Conservation (phyloP, 2,797 vertebrate genomes). For the Oreonectes daqikongensis region DNA sequence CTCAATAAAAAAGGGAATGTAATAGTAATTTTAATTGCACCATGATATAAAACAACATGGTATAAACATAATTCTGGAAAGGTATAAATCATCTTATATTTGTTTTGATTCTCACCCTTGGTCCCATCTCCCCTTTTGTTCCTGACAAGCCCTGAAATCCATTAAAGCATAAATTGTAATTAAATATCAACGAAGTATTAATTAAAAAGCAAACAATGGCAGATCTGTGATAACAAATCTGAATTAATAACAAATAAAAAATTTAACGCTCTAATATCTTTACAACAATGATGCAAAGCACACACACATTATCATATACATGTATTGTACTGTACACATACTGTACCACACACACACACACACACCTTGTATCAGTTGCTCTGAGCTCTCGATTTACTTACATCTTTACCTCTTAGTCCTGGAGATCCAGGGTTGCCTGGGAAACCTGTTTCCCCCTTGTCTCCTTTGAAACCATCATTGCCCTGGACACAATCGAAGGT, state of each 20-base stretch:
- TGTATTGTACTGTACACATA: too few relatives aligned
- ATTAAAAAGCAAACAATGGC: conserved; percentile 26
- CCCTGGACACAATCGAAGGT: conserved; percentile 73
- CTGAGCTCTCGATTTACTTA: conserved; percentile 82
- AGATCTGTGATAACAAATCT: conserved; percentile 4
- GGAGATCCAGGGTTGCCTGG: conserved; percentile 77
- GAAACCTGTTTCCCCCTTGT: conserved; percentile 75
- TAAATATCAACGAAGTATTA: conserved; percentile 13
- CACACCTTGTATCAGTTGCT: conserved; percentile 58
- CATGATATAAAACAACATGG: too few relatives aligned
- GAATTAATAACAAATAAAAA: too few relatives aligned
- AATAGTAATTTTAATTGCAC: too few relatives aligned
- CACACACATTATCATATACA: too few relatives aligned
- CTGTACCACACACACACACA: conserved; percentile 11
- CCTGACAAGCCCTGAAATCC: conserved; percentile 72
- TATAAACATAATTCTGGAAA: too few relatives aligned
- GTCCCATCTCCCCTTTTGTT: conserved; percentile 72
- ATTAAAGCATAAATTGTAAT: conserved; percentile 46
- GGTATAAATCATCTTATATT: conserved; percentile 1
- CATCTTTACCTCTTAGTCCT: conserved; percentile 95
- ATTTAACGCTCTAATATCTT: neutral
- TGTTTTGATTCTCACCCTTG: conserved; percentile 55
- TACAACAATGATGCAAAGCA: conserved; percentile 6
- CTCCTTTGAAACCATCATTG: conserved; percentile 77
- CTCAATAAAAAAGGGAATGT: too few relatives aligned